Evolutionary conservation across 2,113 vertebrate genomes (phyloP).

Genomic region (Xiphophorus hellerii): DNA sequence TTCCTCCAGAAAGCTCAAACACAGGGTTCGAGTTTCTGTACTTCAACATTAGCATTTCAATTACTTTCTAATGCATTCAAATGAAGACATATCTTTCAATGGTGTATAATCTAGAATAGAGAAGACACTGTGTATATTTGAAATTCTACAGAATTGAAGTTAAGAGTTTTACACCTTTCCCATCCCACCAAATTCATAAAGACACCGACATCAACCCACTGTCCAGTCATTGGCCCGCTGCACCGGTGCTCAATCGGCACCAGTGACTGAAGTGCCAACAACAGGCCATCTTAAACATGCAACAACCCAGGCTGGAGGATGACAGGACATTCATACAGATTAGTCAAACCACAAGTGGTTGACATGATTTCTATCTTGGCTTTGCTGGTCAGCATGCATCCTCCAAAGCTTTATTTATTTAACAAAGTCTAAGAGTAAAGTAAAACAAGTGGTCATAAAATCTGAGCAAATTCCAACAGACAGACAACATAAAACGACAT

Average conservation of each 20-base stretch:
- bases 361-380: not conserved
- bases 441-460: not conserved
- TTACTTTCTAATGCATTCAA: not conserved
- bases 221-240: slow-evolving; percentile 16
- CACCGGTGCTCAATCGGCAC: slow-evolving; percentile 25
- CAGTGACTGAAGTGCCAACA: slow-evolving; percentile 5
- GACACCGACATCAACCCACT: slow-evolving; percentile 12
- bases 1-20: slow-evolving; percentile 47
- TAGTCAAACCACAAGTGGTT: not conserved
- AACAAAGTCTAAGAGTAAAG: not conserved
- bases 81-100: not conserved
- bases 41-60: not conserved
- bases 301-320: slow-evolving; percentile 20
- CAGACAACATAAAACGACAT: slow-evolving; percentile 1
- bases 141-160: not conserved
- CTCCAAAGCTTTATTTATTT: not conserved
- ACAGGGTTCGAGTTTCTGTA: slow-evolving; percentile 2
- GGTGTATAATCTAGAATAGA: slow-evolving; percentile 7
- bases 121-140: slow-evolving; percentile 1
- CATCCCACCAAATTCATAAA: not conserved
- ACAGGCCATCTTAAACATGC: not conserved
- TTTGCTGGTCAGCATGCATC: not conserved
- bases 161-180: not conserved
- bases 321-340: slow-evolving; percentile 7
- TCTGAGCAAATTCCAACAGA: slow-evolving; percentile 14